Base-by-base conservation (phyloP, 1,140 invertebrate genomes). In the Brachionus rubens region DNA sequence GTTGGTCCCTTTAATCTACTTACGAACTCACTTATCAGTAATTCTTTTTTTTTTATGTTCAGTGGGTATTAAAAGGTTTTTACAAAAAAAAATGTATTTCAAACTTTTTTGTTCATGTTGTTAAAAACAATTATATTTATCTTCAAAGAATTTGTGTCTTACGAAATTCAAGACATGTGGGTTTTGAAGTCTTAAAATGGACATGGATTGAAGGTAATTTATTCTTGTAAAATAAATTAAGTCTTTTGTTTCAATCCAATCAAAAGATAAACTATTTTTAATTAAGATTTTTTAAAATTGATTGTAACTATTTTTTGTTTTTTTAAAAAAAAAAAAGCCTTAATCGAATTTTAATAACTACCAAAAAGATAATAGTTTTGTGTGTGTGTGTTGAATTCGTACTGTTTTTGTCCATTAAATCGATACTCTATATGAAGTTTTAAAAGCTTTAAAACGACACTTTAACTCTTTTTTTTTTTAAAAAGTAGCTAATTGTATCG, bases 1-100 rank as follows among this genome's bases (percentile, higher is more conserved):
- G 59, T 65, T 65, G 59, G 36, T 41, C 40, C 33, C 41, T 36
- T 43, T 65, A 59, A 59, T 59, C 19, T 59, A 16, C 36, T 36
- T 36, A 36, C 33, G 33, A 36, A 36, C 33, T 59, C 54, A 65
- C 59, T 65, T 65, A 65, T 65, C 59, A n/a, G n/a, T 65, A 24
- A 7, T 46, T 46, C 16, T 16, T 33, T n/a, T 33, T 41, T 26
- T 41, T 65, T 65, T 65, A 19, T 43, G 24, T 12, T 41, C 43
- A 28, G 59, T 65, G 40, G 59, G 59, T 65, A 65, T 46, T 65
- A 65, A 65, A 65, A 65, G 59, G 36, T 41, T 65, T 65, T 41
- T 21, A 65, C 19, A 43, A 65, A 65, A n/a, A n/a, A n/a, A n/a
- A n/a, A n/a, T n/a, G n/a, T 65, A 36, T 65, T 65, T 59, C 54